Evolutionary conservation across 2,888 invertebrate species (phyloP), one percentile per base, ranked within the genome.

Genomic region (Coleophora deauratella): DNA sequence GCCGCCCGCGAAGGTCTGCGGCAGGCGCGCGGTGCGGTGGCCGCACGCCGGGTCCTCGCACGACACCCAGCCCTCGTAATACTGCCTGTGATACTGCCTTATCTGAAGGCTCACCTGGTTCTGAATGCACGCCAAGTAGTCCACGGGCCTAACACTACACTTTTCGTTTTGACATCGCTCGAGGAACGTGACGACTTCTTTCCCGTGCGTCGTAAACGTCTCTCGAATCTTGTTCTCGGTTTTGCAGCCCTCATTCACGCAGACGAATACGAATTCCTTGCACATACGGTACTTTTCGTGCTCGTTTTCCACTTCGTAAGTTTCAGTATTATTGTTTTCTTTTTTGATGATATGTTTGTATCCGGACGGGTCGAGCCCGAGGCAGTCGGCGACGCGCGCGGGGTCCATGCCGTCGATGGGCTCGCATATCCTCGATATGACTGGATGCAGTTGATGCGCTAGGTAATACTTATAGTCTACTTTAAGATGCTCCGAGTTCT

Each of bases 361-460:
- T 1, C 85, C 84, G 0, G 85, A 78, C 0, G 88, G 87, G 67
- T 91, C 90, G 42, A 91, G 71, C 56, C 98, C 98, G 43, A 99
- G 88, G 66, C 93, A 93, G 61, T 94, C 91, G 0, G 99, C 99
- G 46, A 99, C 91, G 48, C 94, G 89, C 38, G 93, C 93, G 2
- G 94, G 90, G 78, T 98, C 98, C 50, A 95, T 94, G 9, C 96
- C 97, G 51, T 97, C 96, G 35, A 99, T 94, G 0, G 98, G 98
- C 51, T 97, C 97, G 66, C 97, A 96, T 64, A 99, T 91, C 52
- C 99, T 90, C 27, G 95, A 91, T 46, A 99, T 93, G 0, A 99
- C 98, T 0, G 99, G 99, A 72, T 98, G 97, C 34, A 99, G 89
- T 84, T 99, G 99, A 64, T 97, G 94, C 0, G 94, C 89, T 51